phyloP scores from a whole-genome alignment of 1,140 invertebrate genomes.

The Teleopsis dalmanni region DNA sequence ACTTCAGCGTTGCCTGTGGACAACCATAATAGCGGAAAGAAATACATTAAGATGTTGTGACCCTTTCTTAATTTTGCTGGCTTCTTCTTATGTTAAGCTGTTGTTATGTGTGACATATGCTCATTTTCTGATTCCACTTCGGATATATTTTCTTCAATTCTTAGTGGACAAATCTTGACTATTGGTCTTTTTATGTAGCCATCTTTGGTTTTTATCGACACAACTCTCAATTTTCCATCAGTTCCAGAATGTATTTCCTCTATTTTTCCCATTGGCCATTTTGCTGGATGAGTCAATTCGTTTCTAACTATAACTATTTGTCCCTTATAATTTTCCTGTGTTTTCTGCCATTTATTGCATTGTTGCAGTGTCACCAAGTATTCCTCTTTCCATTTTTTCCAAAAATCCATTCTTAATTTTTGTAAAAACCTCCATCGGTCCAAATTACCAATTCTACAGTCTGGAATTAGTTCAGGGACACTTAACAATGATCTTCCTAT shows the following conservation, averaged over 20 bases:
- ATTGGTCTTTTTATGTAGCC: constrained; percentile 4
- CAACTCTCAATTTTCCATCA: constrained; percentile 11
- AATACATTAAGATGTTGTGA: too few relatives aligned
- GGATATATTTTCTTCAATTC: background rate
- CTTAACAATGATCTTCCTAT: background rate
- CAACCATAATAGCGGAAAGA: too few relatives aligned
- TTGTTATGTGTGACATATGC: background rate
- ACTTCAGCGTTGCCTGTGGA: too few relatives aligned
- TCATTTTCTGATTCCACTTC: background rate
- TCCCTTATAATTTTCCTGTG: background rate
- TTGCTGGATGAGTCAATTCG: constrained; percentile 21
- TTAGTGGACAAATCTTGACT: background rate
- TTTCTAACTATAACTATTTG: constrained; percentile 8
- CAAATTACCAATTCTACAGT: background rate
- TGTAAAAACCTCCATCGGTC: background rate
- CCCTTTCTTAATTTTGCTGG: too few relatives aligned
- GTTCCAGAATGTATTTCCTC: constrained; percentile 17
- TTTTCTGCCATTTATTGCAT: background rate
- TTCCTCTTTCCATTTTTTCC: constrained; percentile 2
- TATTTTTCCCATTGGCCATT: constrained; percentile 22
- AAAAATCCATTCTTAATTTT: constrained; percentile 3
- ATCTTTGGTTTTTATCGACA: constrained; percentile 9
- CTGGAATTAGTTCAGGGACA: background rate
- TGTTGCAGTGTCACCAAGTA: background rate
- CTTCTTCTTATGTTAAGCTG: too few relatives aligned